Base-by-base conservation (phyloP, 2,797 vertebrate species). In the Malacoraja senta region DNA sequence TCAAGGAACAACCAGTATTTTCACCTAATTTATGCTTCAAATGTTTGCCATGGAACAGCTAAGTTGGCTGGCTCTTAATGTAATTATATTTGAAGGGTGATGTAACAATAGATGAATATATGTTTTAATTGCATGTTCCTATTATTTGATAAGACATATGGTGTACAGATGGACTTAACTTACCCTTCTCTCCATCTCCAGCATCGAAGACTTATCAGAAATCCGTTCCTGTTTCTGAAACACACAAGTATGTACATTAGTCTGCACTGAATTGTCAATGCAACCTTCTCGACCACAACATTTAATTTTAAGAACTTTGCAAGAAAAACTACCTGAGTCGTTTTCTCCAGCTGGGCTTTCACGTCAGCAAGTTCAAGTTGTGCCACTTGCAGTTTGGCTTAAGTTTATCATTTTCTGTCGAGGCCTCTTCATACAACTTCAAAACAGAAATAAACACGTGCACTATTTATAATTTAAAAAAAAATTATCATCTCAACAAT, bases 171-270 rank as follows among this genome's bases (percentile, higher is more conserved):
- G 71, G 21, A 32, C 10, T 88, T 26, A 76, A 95, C 96, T 0
- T 96, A 99, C 98, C 97, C 97, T 97, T 95, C 98, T 99, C 96
- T 99, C 98, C 81, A 97, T 95, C 94, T 99, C 98, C 94, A 98
- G 96, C 94, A 97, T 96, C 93, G 97, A 96, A 35, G 98, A 98
- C 94, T 97, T 97, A 95, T 98, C 98, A 94, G 98, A 97, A 94
- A 98, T 97, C 95, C 97, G 97, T 95, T 99, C 98, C 38, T 98
- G 98, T 94, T 97, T 98, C 97, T 99, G 95, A 93, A 93, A 93
- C 29, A 0, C 0, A 91, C 38, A 91, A 91, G 35, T 38, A 15
- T 13, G 32, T 21, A 8, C 38, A 76, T 92, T 92, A 92, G 38
- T 58, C 72, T 53, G 35, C 29, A 71, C 26, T 76, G 38, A 74